Base-by-base conservation (phyloP, 1,140 invertebrate species). In the Amyelois transitella region DNA sequence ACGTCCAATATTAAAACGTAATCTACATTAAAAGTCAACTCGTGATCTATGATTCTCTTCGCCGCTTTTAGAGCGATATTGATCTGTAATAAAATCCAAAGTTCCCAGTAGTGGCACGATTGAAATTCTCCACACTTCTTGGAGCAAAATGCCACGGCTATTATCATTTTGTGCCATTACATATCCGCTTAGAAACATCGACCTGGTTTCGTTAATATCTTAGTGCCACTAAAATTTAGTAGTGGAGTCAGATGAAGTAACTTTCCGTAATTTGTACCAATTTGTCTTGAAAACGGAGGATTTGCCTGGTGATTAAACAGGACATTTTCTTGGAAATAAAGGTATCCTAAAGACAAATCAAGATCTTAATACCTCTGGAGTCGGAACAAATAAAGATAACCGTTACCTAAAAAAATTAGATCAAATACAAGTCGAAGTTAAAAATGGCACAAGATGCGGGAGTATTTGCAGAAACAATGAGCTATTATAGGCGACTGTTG, bases 401-500 rank as follows among this genome's bases (percentile, higher is more conserved):
- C 78, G 72, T 63, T 64, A 51, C n/a, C n/a, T 38, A 38, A 2
- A 32, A 38, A 38, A 14, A 2, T 12, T 38, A 38, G 62, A 72
- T 69, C 76, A 72, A 66, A 74, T 43, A 2, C 32, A 38, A 4
- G 32, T 14, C 17, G n/a, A 14, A 32, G 12, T 38, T 1, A 14
- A 14, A 38, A 38, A 38, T 38, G 64, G 69, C 75, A 79, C 76
- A 74, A 83, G 77, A 81, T 77, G 69, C 58, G 51, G 43, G 55
- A 75, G 63, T 76, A 38, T 51, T 32, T 59, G 65, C 68, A 68
- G 68, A 77, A 81, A 87, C 84, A 87, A 87, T 85, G 69, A 75
- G 69, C 79, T 79, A 75, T 87, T 87, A 87, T 66, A 77, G 69
- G 62, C 61, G 64, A 66, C 63, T 62, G 78, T 72, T 77, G 22